These are phyloP conservation scores for Lathamus discolor DNA, from an alignment of 2,113 vertebrate genomes.

Conservation along the genomic window DNA sequence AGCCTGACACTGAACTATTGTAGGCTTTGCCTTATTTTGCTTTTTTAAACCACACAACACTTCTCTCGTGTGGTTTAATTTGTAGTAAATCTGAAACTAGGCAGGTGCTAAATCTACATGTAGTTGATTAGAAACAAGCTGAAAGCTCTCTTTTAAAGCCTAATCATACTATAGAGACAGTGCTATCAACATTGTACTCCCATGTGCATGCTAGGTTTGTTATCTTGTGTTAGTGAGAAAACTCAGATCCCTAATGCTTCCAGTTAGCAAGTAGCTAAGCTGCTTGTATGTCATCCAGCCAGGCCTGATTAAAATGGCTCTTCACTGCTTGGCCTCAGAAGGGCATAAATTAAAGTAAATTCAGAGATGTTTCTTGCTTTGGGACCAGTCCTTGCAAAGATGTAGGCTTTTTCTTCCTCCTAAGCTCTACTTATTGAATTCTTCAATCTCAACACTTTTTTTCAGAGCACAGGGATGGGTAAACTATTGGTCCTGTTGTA, in stretches of 20 bases:
- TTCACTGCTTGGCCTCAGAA: not conserved
- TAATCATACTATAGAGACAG: not conserved
- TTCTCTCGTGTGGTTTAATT: not conserved
- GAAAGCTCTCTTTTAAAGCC: not conserved
- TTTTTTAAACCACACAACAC: not conserved
- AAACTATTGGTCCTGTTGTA: not conserved
- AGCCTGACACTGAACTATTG: not conserved
- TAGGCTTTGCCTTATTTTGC: not conserved
- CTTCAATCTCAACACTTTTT: not conserved
- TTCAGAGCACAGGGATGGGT: accelerated
- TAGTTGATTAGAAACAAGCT: not conserved
- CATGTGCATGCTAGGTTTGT: not conserved
- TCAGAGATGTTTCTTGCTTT: not conserved
- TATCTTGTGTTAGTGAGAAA: not conserved
- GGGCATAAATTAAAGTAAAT: not conserved
- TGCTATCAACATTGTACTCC: not conserved
- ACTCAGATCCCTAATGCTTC: not conserved
- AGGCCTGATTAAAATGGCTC: not conserved
- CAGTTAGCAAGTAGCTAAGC: not conserved
- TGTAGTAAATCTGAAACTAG: not conserved
- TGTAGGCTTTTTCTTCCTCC: not conserved
- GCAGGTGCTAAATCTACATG: not conserved
- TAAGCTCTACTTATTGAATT: not conserved
- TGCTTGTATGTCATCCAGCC: not conserved
- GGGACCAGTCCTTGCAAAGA: not conserved